A percentile compares a stretch with the other conserved stretches of the same genome.
Evolutionary conservation across 2,888 invertebrate genomes (phyloP).

Genomic region (Pyrrhosoma nymphula): DNA sequence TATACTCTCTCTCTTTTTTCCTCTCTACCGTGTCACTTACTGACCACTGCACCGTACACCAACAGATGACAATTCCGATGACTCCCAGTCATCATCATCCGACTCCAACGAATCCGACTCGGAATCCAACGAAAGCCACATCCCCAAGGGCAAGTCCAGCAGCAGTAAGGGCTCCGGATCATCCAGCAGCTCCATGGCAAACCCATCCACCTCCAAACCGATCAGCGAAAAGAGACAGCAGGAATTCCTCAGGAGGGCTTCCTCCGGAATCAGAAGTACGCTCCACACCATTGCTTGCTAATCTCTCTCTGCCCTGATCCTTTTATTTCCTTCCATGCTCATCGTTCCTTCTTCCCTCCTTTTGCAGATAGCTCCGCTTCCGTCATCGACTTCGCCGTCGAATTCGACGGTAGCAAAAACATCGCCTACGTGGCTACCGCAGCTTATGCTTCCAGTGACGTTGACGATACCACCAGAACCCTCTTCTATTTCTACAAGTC

Average conservation of each 20-base stretch:
- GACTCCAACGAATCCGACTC: not conserved
- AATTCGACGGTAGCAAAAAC: conserved; percentile 80
- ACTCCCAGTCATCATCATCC: not conserved
- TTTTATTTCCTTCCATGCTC: not conserved
- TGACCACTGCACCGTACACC: not conserved
- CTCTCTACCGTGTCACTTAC: no score
- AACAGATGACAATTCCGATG: not conserved
- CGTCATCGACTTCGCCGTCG: conserved; percentile 80
- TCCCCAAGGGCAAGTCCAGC: not conserved
- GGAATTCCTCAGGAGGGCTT: conserved; percentile 80
- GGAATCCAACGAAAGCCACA: not conserved
- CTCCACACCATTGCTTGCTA: not conserved
- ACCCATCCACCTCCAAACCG: conserved; percentile 72
- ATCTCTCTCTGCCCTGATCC: not conserved
- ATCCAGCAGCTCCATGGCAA: conserved; percentile 37
- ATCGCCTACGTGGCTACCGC: conserved; percentile 80
- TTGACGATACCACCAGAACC: conserved; percentile 80
- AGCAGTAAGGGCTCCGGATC: not conserved
- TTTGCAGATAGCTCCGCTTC: conserved; percentile 77
- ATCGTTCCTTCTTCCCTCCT: not conserved
- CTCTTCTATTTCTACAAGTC: conserved; percentile 79
- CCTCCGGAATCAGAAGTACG: conserved; percentile 79
- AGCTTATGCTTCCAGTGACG: conserved; percentile 81
- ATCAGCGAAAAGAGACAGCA: conserved; percentile 80
- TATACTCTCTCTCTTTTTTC: not conserved